These are phyloP conservation scores for Ylistrum balloti DNA, from an alignment of 1,140 invertebrate species.

Conservation along the genomic window DNA sequence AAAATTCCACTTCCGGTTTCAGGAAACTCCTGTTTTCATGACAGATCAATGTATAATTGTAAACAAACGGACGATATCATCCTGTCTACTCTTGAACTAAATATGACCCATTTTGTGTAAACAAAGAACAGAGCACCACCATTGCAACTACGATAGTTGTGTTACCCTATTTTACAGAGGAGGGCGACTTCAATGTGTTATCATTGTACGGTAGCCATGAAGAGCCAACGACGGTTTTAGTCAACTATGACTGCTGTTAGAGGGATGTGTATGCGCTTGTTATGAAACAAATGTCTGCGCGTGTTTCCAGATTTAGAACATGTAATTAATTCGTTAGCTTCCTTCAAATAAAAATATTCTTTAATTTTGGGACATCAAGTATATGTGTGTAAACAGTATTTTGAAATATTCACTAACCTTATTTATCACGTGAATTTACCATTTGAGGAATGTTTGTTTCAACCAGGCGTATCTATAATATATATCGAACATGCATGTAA, in stretches of 20 bases:
- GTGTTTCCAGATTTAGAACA: too few relatives aligned
- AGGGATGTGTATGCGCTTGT: too few relatives aligned
- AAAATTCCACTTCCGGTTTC: background rate
- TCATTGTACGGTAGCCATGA: background rate
- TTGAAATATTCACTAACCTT: too few relatives aligned
- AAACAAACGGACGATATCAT: background rate
- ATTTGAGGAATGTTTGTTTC: too few relatives aligned
- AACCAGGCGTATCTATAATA: too few relatives aligned
- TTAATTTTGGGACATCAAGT: too few relatives aligned
- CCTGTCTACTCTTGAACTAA: background rate
- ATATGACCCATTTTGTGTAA: background rate
- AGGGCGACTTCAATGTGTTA: background rate
- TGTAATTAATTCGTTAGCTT: too few relatives aligned
- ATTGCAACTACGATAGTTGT: background rate
- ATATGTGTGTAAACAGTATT: too few relatives aligned
- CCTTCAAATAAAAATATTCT: too few relatives aligned
- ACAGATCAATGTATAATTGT: background rate
- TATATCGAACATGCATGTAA: too few relatives aligned
- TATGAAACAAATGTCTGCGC: background rate
- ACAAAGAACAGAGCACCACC: background rate
- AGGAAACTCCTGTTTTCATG: background rate
- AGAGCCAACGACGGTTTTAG: background rate
- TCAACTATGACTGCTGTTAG: too few relatives aligned
- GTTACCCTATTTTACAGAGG: background rate
- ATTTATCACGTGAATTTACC: too few relatives aligned